Percentiles rank a stretch among this genome's conserved stretches.
Conservation (phyloP, 2,113 vertebrate genomes). For the Myxocyprinus asiaticus region DNA sequence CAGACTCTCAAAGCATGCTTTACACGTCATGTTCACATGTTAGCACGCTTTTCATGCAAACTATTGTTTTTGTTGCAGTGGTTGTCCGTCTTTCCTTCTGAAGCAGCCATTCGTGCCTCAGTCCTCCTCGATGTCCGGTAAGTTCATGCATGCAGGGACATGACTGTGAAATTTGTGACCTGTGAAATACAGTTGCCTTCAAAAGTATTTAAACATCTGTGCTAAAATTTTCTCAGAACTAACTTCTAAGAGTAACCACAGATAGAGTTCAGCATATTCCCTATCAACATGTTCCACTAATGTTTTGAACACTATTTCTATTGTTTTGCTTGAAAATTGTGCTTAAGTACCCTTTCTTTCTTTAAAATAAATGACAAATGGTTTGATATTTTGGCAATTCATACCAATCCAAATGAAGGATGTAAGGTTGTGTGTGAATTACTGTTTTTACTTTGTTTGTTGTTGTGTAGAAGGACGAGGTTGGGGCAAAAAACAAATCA, state of each 20-base stretch:
- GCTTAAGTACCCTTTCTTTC: no score
- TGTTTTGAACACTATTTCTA: no score
- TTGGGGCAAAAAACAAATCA: slow-evolving; percentile 86
- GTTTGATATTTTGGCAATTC: no score
- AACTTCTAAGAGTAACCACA: no score
- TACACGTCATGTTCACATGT: neutral
- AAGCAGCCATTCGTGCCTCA: slow-evolving; percentile 82
- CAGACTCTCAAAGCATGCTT: neutral
- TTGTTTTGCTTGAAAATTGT: no score
- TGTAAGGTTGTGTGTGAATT: slow-evolving; percentile 60
- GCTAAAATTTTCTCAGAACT: no score
- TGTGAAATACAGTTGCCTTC: no score
- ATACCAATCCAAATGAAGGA: no score
- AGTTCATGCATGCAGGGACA: slow-evolving; percentile 31
- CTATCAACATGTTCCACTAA: no score
- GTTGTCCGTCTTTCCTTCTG: slow-evolving; percentile 83
- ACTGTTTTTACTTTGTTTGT: slow-evolving; percentile 21
- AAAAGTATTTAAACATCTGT: no score
- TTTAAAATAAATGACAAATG: no score
- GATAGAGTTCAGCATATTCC: no score
- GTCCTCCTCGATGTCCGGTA: slow-evolving; percentile 71
- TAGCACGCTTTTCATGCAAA: neutral
- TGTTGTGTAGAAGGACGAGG: slow-evolving; percentile 73
- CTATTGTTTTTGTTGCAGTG: slow-evolving; percentile 65
- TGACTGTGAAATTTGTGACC: neutral